Base-by-base conservation (phyloP, 2,888 invertebrate genomes). In the Mongoloraphidia duomilia region DNA sequence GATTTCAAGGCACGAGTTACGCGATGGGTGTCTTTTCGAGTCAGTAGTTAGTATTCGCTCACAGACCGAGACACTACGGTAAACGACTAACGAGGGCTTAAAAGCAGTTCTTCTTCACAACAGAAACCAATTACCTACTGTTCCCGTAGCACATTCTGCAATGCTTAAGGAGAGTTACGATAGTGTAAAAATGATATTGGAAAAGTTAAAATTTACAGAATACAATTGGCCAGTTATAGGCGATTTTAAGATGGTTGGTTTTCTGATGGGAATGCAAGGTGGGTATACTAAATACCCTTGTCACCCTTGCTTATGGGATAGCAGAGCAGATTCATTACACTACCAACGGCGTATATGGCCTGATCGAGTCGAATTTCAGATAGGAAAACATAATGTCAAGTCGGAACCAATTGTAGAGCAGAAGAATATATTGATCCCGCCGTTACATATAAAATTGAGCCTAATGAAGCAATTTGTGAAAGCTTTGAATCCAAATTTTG, bases 121-220 rank as follows among this genome's bases (percentile, higher is more conserved):
- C 43, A 53, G 53, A 8, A 60, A 59, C 49, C 52, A 74, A 43
- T 59, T 50, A 51, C 54, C 57, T 12, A 55, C 59, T 14, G 47
- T 61, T 12, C 59, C 58, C n/a, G 41, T 61, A 37, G 60, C 52
- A 12, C 58, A 63, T 49, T 58, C 59, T 8, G 49, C 51, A 8
- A 33, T 49, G 17, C 9, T 59, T 39, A 58, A 59, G 53, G 60
- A 60, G 50, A 42, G 41, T 3, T 56, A 58, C 34, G 51, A 54
- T 26, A 52, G 12, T n/a, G 35, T 44, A 3, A n/a, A 11, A 34
- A n/a, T 44, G 4, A 4, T 44, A n/a, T 6, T 44, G 4, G 3
- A 44, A n/a, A 4, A 2, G 8, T 8, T 44, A 35, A 44, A 34
- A 12, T 44, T 26, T 44, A 3, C 2, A 1, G 44, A 44, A 44